Conservation (phyloP, 2,113 vertebrate genomes). For the Trinectes maculatus region DNA sequence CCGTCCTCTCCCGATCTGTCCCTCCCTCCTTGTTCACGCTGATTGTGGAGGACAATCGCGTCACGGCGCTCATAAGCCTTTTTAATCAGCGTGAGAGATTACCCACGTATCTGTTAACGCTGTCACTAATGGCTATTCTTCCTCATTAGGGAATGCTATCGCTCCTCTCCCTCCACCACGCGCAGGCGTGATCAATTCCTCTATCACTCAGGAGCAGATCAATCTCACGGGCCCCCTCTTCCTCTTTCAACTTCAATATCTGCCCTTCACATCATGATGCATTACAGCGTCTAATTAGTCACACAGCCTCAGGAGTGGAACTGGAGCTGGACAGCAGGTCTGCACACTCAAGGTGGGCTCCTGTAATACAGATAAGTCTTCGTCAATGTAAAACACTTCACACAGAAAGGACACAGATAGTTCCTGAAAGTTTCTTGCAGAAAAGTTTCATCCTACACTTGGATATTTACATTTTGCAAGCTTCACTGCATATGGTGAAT, state of each 20-base stretch:
- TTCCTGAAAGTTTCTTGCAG: neutral
- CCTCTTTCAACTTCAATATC: constrained; percentile 61
- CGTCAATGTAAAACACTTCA: constrained; percentile 16
- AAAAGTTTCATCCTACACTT: neutral
- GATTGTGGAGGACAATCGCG: constrained; percentile 59
- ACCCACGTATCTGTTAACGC: constrained; percentile 64
- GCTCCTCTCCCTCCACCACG: constrained; percentile 40
- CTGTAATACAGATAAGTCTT: constrained; percentile 34
- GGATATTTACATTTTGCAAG: no score
- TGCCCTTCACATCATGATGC: constrained; percentile 49
- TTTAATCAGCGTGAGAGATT: constrained; percentile 77
- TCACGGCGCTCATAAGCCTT: constrained; percentile 64
- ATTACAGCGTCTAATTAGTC: constrained; percentile 67
- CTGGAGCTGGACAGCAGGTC: constrained; percentile 35
- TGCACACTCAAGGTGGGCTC: constrained; percentile 46
- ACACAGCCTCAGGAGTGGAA: constrained; percentile 24
- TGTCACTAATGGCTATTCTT: constrained; percentile 73
- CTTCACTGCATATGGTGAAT: no score
- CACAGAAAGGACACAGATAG: constrained; percentile 1
- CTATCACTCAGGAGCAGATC: constrained; percentile 70
- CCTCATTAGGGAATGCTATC: constrained; percentile 70
- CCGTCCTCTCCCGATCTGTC: neutral
- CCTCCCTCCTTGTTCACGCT: constrained; percentile 8
- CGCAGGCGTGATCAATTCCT: constrained; percentile 69
- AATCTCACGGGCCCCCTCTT: constrained; percentile 51